Conservation (phyloP, 92 coral and sea anemone species). For the Bergia puertoricense region DNA sequence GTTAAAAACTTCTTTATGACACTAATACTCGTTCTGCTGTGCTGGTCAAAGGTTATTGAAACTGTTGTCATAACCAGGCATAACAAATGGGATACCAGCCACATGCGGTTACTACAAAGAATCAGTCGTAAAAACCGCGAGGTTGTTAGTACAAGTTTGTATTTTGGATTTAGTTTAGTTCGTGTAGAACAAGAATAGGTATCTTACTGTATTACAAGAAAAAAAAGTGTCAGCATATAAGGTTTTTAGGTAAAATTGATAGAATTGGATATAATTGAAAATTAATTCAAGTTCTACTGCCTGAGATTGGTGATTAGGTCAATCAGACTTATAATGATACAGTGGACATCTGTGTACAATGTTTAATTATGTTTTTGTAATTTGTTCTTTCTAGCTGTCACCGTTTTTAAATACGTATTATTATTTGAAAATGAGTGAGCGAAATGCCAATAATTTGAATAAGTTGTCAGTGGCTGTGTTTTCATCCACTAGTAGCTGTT, state of each 20-base stretch:
- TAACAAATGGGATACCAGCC: not conserved
- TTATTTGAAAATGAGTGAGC: too few species aligned
- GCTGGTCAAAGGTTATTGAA: slow-evolving; percentile 31
- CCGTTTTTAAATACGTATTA: too few species aligned
- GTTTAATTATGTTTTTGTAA: too few species aligned
- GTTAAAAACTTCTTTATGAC: not conserved
- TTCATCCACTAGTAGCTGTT: too few species aligned
- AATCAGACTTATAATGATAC: not conserved
- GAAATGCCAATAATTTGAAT: too few species aligned
- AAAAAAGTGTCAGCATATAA: too few species aligned
- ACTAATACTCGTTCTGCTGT: not conserved
- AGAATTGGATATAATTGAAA: not conserved
- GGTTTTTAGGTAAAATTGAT: not conserved
- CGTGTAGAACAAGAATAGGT: not conserved
- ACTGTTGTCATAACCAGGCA: slow-evolving; percentile 15
- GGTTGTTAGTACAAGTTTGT: slow-evolving; percentile 20
- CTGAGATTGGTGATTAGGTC: not conserved
- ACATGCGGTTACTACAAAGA: slow-evolving; percentile 13
- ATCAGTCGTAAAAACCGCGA: not conserved
- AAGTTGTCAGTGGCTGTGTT: too few species aligned
- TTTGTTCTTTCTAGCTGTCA: too few species aligned
- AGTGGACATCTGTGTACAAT: not conserved
- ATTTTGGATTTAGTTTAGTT: not conserved
- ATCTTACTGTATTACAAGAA: not conserved
- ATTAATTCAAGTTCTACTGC: not conserved